A percentile compares a stretch with the other conserved stretches of the same genome.
Conservation (phyloP, 2,113 vertebrate species). For the Girardinichthys multiradiatus region DNA sequence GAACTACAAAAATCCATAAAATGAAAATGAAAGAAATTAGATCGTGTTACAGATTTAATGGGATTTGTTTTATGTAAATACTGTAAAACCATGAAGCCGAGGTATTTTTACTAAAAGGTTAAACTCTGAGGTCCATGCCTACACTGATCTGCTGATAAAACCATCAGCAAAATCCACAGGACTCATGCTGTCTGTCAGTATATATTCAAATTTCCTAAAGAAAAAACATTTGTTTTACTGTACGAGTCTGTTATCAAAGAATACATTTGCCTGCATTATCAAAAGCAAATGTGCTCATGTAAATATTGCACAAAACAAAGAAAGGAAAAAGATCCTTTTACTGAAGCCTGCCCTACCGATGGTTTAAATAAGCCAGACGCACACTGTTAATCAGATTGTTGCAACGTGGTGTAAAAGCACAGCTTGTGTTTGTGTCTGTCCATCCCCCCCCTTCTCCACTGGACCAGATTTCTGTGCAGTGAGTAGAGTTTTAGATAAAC, state of each 20-base stretch:
- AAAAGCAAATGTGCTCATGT: neutral
- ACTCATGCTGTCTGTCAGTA: no score
- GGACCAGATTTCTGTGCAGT: conserved; percentile 61
- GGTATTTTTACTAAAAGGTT: neutral
- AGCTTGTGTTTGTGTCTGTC: conserved; percentile 6
- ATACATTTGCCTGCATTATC: neutral
- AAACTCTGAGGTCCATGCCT: neutral
- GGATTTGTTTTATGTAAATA: neutral
- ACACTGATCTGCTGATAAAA: no score
- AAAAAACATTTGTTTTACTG: no score
- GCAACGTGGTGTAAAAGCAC: conserved; percentile 60
- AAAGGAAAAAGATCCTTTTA: conserved; percentile 21
- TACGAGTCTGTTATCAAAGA: no score
- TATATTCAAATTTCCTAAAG: no score
- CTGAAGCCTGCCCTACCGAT: conserved; percentile 61
- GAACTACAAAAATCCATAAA: no score
- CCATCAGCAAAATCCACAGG: no score
- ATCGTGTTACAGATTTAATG: neutral
- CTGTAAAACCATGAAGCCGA: neutral
- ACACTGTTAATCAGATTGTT: conserved; percentile 76
- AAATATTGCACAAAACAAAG: neutral
- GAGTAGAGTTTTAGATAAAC: conserved; percentile 65
- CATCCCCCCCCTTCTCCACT: conserved; percentile 26
- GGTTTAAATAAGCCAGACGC: conserved; percentile 69
- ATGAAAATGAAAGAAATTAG: neutral